A percentile compares a stretch with the other conserved stretches of the same genome.
Evolutionary conservation across 2,797 vertebrate genomes (phyloP).

Genomic region (Anisognathus igniventris): DNA sequence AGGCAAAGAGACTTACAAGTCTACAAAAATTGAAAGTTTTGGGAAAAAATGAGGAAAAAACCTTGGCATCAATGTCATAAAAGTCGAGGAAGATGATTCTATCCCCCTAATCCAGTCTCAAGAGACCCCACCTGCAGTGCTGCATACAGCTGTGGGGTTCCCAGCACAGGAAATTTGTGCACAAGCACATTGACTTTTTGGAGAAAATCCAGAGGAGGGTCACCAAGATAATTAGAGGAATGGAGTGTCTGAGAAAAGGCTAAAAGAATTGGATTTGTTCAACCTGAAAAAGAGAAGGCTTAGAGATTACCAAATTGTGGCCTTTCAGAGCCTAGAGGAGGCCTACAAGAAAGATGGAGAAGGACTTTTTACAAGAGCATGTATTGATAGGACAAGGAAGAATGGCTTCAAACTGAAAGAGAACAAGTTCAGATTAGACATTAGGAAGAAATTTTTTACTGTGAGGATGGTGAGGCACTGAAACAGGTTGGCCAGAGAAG

Average conservation of each 20-base stretch:
- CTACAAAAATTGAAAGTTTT: not conserved
- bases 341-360: not conserved
- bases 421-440: not conserved
- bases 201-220: not conserved
- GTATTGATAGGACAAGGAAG: not conserved
- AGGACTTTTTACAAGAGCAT: not conserved
- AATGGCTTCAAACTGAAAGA: not conserved
- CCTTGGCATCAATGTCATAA: not conserved
- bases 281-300: not conserved
- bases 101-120: not conserved
- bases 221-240: not conserved
- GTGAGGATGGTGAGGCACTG: not conserved
- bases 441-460: not conserved
- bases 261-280: not conserved
- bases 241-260: not conserved
- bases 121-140: not conserved
- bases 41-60: rapidly evolving
- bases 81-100: not conserved
- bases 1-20: not conserved
- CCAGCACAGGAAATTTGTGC: not conserved
- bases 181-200: not conserved
- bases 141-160: not conserved
- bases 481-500: not conserved
- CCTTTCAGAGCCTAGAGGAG: not conserved
- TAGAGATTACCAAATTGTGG: not conserved